phyloP scores from a whole-genome alignment of 2,888 invertebrate genomes.

The Thecophora atra region DNA sequence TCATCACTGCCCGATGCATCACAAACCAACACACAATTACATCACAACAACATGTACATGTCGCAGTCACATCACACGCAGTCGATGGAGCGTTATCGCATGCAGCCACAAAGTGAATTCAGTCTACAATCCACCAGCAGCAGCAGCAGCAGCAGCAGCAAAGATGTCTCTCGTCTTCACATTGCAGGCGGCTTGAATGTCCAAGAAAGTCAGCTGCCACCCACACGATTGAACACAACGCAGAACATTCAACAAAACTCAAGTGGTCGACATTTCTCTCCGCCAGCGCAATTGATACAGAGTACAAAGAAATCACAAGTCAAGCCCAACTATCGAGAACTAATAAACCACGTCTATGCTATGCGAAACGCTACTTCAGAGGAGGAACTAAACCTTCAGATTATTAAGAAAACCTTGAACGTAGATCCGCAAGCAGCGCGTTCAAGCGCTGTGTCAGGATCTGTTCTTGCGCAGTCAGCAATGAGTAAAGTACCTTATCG shows the following conservation, averaged over 20 bases:
- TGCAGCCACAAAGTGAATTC: constrained; percentile 21
- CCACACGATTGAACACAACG: constrained; percentile 31
- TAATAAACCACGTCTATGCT: constrained; percentile 60
- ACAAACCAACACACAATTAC: constrained; percentile 41
- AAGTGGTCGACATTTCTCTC: constrained; percentile 1
- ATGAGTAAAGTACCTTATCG: constrained; percentile 6
- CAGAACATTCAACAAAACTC: constrained; percentile 6
- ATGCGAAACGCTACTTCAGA: constrained; percentile 61
- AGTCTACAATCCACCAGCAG: neutral
- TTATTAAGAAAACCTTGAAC: constrained; percentile 63
- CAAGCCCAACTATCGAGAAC: constrained; percentile 62
- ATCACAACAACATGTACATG: constrained; percentile 27
- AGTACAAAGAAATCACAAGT: constrained; percentile 47
- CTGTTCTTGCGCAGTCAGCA: constrained; percentile 10
- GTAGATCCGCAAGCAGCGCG: constrained; percentile 49
- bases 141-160: no score
- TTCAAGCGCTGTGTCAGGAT: constrained; percentile 29
- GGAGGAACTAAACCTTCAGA: constrained; percentile 62
- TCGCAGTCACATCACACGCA: constrained; percentile 40
- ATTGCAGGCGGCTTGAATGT: constrained; percentile 22
- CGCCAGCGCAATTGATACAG: constrained; percentile 30
- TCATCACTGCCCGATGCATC: constrained; percentile 51
- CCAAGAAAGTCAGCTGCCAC: constrained; percentile 38
- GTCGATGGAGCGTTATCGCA: constrained; percentile 39
- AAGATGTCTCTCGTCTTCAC: neutral